Evolutionary conservation across 2,888 invertebrate genomes (phyloP).

Genomic region (Anoplius nigerrimus): DNA sequence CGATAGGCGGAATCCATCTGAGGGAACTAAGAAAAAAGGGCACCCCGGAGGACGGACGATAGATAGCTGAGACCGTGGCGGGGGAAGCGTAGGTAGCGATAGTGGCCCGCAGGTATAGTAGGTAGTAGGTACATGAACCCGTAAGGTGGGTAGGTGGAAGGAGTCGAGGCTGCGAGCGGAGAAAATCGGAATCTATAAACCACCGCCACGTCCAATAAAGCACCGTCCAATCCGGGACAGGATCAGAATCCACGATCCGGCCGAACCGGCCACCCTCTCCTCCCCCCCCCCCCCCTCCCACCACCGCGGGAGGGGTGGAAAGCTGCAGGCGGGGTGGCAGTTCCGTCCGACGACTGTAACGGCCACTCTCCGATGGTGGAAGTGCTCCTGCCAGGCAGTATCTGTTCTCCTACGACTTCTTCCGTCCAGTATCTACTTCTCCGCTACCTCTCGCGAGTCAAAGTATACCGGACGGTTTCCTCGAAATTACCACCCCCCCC

Average conservation of each 20-base stretch:
- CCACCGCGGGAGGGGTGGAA: conserved; percentile 10
- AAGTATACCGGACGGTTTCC: too few relatives aligned
- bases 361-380: too few relatives aligned
- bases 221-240: conserved; percentile 48
- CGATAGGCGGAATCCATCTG: not conserved
- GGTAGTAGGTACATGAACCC: conserved; percentile 27
- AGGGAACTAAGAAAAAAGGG: not conserved
- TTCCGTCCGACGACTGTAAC: not conserved
- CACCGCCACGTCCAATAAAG: conserved; percentile 54
- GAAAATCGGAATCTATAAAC: conserved; percentile 63
- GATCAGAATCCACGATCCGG: conserved; percentile 40
- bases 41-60: conserved; percentile 21
- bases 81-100: conserved; percentile 18
- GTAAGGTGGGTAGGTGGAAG: conserved; percentile 11
- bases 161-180: conserved; percentile 29
- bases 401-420: too few relatives aligned
- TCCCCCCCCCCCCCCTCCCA: not conserved
- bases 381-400: conserved; percentile 1
- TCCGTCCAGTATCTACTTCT: not conserved
- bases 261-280: conserved; percentile 22
- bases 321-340: conserved; percentile 10
- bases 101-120: conserved; percentile 14
- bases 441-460: too few relatives aligned
- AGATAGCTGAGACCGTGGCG: not conserved
- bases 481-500: too few relatives aligned